Percentiles rank a stretch among this genome's conserved stretches.
phyloP scores from a whole-genome alignment of 1,140 invertebrate genomes.

The Archivesica marissinica region DNA sequence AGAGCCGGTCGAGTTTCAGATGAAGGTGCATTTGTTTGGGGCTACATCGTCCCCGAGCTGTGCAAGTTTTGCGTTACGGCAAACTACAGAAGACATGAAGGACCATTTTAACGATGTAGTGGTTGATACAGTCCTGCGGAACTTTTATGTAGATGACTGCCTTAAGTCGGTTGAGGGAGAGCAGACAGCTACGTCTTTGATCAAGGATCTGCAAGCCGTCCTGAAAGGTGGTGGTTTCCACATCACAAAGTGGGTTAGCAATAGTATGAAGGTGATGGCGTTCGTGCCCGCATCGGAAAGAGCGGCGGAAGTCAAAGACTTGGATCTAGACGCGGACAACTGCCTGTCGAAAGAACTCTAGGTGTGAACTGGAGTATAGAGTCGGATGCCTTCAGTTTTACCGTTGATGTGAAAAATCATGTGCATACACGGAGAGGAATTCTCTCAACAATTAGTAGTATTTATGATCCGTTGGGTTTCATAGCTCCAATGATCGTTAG shows the following conservation, averaged over 20 bases:
- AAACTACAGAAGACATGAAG: conserved; percentile 28
- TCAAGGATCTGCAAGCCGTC: neutral
- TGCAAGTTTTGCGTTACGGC: conserved; percentile 32
- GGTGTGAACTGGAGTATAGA: conserved; percentile 46
- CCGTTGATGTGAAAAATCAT: conserved; percentile 10
- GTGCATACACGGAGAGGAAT: conserved; percentile 60
- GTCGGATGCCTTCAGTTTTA: conserved; percentile 59
- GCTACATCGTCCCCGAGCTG: conserved; percentile 49
- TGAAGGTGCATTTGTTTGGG: conserved; percentile 63
- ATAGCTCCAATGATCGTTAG: conserved; percentile 46
- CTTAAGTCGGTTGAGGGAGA: conserved; percentile 26
- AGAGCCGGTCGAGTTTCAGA: conserved; percentile 21
- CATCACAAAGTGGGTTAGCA: conserved; percentile 51
- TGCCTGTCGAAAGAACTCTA: conserved; percentile 57
- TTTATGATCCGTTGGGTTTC: conserved; percentile 67
- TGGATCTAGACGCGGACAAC: conserved; percentile 36
- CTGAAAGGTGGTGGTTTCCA: conserved; percentile 47
- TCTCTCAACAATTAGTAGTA: conserved; percentile 44
- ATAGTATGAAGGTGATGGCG: conserved; percentile 10
- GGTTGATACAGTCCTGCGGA: conserved; percentile 14
- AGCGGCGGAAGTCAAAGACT: conserved; percentile 22
- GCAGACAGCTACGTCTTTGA: neutral
- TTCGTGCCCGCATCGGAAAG: conserved; percentile 35
- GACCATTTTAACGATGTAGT: neutral
- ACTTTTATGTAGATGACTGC: conserved; percentile 67